Evolutionary conservation across 1,140 invertebrate genomes (phyloP).

Genomic region (Elysia chlorotica): DNA sequence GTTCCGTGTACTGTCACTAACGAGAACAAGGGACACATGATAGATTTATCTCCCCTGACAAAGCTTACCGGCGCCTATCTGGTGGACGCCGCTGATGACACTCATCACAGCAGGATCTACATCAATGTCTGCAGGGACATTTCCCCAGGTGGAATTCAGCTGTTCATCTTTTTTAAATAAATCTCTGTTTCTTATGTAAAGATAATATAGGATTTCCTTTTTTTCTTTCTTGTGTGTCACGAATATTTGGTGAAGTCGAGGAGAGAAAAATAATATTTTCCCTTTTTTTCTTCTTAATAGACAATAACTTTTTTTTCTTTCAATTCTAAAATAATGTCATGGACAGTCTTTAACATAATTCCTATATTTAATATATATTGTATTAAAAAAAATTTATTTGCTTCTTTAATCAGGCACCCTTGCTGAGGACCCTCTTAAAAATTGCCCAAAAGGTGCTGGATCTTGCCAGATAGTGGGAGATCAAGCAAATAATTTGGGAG

Average conservation of each 20-base stretch:
- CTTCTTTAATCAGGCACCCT: too few species aligned
- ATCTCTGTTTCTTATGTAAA: too few species aligned
- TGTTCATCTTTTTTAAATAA: too few species aligned
- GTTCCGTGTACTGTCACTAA: constrained; percentile 46
- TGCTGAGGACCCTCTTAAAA: too few species aligned
- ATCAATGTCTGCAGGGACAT: constrained; percentile 58
- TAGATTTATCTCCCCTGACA: constrained; percentile 50
- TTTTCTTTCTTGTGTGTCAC: not conserved
- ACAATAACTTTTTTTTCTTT: too few species aligned
- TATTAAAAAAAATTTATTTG: too few species aligned
- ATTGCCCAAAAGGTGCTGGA: constrained; percentile 36
- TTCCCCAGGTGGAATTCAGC: constrained; percentile 11
- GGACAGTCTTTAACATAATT: too few species aligned
- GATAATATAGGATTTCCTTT: not conserved
- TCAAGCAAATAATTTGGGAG: constrained; percentile 28
- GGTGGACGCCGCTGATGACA: constrained; percentile 38
- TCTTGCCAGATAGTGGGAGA: constrained; percentile 32
- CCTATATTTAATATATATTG: too few species aligned
- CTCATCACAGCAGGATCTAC: constrained; percentile 37
- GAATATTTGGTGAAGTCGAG: not conserved
- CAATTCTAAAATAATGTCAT: too few species aligned
- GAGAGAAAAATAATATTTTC: not conserved
- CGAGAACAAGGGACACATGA: constrained; percentile 28
- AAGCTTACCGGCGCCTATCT: constrained; percentile 45
- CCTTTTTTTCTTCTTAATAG: not conserved